phyloP scores from a whole-genome alignment of 2,888 invertebrate species.

The Scotopteryx bipunctaria region DNA sequence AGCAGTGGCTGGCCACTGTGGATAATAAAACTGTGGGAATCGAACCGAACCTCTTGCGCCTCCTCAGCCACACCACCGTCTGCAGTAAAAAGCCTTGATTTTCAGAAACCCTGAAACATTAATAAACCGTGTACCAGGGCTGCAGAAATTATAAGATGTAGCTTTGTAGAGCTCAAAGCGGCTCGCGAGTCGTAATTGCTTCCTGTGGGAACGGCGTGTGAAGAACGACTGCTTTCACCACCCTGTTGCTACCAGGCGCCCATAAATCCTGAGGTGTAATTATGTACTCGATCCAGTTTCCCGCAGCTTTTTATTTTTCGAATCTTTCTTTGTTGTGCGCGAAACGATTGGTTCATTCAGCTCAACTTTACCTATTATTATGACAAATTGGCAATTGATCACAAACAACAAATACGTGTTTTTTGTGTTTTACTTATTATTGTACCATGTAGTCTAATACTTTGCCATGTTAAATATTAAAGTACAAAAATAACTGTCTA shows the following conservation, averaged over 20 bases:
- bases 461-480: too few relatives aligned
- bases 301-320: constrained; percentile 9
- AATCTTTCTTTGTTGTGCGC: background rate
- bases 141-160: constrained; percentile 55
- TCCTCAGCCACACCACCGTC: too few relatives aligned
- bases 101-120: constrained; percentile 1
- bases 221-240: constrained; percentile 48
- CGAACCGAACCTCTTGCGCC: too few relatives aligned
- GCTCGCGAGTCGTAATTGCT: constrained; percentile 54
- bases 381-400: too few relatives aligned
- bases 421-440: too few relatives aligned
- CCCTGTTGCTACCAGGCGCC: constrained; percentile 57
- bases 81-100: background rate
- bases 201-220: constrained; percentile 64
- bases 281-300: constrained; percentile 35
- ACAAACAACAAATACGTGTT: too few relatives aligned
- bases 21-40: too few relatives aligned
- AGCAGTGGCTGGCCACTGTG: too few relatives aligned
- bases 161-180: constrained; percentile 51
- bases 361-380: too few relatives aligned
- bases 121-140: constrained; percentile 46
- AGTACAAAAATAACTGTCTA: too few relatives aligned
- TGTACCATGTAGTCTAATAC: too few relatives aligned
- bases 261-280: constrained; percentile 57
- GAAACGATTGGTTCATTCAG: too few relatives aligned